Percentiles rank a stretch among this genome's conserved stretches.
Conservation (phyloP, 1,140 invertebrate species). For the Saccostrea cuccullata region DNA sequence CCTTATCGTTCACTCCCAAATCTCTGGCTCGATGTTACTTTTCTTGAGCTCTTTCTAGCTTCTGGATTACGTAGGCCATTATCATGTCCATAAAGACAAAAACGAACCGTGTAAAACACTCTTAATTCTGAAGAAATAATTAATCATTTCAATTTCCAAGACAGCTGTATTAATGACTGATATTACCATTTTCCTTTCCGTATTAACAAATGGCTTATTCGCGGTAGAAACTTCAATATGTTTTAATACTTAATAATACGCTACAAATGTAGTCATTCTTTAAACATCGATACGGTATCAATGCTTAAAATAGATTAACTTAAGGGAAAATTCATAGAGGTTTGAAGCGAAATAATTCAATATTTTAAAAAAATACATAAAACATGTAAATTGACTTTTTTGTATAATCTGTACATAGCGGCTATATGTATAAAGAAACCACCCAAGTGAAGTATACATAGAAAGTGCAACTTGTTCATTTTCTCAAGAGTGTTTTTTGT, state of each 20-base stretch:
- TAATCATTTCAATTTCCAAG: constrained; percentile 22
- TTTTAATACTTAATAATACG: background rate
- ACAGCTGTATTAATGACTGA: constrained; percentile 4
- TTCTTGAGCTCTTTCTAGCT: background rate
- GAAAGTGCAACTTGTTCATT: too few species aligned
- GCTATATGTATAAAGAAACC: too few species aligned
- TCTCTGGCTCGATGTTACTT: background rate
- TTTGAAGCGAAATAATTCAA: too few species aligned
- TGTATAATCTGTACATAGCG: too few species aligned
- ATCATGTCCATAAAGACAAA: background rate
- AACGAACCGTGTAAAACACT: background rate
- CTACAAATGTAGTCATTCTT: background rate
- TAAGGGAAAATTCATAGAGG: too few species aligned
- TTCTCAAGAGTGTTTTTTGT: too few species aligned
- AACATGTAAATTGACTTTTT: too few species aligned
- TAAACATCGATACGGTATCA: background rate
- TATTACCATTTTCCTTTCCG: background rate
- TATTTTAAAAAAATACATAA: too few species aligned
- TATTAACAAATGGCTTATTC: background rate
- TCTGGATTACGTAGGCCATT: background rate
- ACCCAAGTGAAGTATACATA: too few species aligned
- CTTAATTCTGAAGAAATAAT: background rate
- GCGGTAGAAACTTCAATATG: background rate
- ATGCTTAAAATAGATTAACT: too few species aligned
- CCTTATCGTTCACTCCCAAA: background rate